These are phyloP conservation scores for Penaeus vannamei DNA, from an alignment of 1,140 invertebrate species.

Conservation along the genomic window DNA sequence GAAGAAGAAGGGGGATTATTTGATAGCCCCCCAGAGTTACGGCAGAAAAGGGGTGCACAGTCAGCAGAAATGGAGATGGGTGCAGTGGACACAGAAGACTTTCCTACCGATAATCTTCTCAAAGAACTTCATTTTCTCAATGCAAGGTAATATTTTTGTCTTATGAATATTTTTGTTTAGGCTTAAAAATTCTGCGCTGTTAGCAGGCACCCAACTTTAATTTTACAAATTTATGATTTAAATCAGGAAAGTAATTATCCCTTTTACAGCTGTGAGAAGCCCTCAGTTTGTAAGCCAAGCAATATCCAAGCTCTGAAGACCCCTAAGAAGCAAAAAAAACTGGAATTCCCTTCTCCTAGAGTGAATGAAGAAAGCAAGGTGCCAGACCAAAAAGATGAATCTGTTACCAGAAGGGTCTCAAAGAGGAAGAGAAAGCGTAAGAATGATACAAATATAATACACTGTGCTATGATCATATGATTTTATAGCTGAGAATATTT, in stretches of 20 bases:
- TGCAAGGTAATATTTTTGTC: conserved; percentile 37
- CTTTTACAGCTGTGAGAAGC: conserved; percentile 45
- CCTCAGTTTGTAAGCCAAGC: conserved; percentile 1
- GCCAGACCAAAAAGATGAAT: too few relatives aligned
- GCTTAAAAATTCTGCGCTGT: too few relatives aligned
- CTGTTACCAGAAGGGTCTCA: too few relatives aligned
- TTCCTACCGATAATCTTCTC: conserved; percentile 48
- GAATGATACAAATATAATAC: too few relatives aligned
- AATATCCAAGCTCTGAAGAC: conserved; percentile 22
- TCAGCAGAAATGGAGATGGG: conserved; percentile 46
- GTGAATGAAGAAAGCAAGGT: too few relatives aligned
- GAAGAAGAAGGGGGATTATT: not conserved
- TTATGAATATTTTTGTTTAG: too few relatives aligned
- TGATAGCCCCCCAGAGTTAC: not conserved
- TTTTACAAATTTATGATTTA: too few relatives aligned
- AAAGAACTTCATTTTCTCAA: conserved; percentile 61
- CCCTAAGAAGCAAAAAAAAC: conserved; percentile 51
- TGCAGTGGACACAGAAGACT: conserved; percentile 45
- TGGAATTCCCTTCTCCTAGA: not conserved
- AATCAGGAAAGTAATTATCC: not conserved
- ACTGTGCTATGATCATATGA: too few relatives aligned
- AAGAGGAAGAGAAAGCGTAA: too few relatives aligned
- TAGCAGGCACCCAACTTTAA: too few relatives aligned
- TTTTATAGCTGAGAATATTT: too few relatives aligned
- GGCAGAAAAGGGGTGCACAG: not conserved